These are phyloP conservation scores for Eumacrocentrus americanus DNA, from an alignment of 2,888 invertebrate species.

Conservation along the genomic window DNA sequence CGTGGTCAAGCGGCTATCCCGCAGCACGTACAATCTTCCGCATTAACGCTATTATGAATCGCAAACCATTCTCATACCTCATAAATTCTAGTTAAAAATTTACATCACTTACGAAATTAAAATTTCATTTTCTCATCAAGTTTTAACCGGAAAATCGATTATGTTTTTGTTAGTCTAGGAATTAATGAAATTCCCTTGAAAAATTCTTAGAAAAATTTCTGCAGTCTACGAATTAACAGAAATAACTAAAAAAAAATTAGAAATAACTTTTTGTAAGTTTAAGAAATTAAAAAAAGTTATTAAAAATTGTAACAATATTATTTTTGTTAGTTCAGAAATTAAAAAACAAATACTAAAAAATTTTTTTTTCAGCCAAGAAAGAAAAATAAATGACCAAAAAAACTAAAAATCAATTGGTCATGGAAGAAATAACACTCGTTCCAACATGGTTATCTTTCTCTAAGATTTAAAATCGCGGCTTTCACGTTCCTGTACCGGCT, in stretches of 20 bases:
- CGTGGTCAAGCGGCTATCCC: conserved; percentile 25
- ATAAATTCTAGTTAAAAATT: conserved; percentile 18
- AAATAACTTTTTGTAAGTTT: no score
- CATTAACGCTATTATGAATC: conserved; percentile 39
- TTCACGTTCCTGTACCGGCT: conserved; percentile 3
- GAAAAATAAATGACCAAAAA: background rate
- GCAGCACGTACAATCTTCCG: conserved; percentile 40
- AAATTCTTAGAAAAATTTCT: no score
- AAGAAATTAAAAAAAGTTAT: no score
- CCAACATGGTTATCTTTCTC: background rate
- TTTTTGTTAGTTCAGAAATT: no score
- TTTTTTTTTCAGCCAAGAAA: no score
- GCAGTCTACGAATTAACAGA: no score
- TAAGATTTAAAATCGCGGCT: conserved; percentile 14
- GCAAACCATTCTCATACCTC: conserved; percentile 19
- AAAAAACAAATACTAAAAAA: no score
- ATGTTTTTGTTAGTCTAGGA: no score
- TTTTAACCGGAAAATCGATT: no score
- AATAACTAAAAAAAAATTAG: no score
- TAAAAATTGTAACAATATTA: no score
- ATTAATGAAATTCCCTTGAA: no score
- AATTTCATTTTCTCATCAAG: background rate
- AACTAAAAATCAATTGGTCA: conserved; percentile 8
- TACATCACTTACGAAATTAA: background rate
- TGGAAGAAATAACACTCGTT: background rate